These are phyloP conservation scores for Trissonchulus latispiculum DNA, from an alignment of 2,888 invertebrate species.

Conservation along the genomic window DNA sequence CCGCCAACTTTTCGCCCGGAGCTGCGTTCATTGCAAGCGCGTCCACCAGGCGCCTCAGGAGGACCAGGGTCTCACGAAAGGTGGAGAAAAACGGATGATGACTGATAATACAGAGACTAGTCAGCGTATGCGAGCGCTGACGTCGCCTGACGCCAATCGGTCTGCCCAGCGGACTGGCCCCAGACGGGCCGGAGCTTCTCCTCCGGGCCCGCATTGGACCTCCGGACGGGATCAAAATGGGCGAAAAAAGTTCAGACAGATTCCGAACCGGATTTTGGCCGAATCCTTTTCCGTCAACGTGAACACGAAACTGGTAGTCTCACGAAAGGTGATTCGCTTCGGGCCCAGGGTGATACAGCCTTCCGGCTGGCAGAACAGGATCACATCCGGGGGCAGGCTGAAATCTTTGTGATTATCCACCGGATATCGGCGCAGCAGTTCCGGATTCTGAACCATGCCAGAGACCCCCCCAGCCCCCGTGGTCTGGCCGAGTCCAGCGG, in stretches of 20 bases:
- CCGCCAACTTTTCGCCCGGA: constrained; percentile 21
- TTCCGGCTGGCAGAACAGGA: constrained; percentile 98
- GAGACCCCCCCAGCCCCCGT: neutral
- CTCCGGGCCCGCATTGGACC: neutral
- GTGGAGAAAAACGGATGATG: constrained; percentile 99
- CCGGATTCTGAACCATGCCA: constrained; percentile 53
- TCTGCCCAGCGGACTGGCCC: neutral
- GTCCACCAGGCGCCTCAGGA: constrained; percentile 88
- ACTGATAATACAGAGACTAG: constrained; percentile 90
- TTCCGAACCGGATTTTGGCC: constrained; percentile 81
- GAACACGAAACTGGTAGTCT: constrained; percentile 24
- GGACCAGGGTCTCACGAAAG: constrained; percentile 92
- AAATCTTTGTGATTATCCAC: constrained; percentile 63
- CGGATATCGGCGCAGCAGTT: constrained; percentile 63
- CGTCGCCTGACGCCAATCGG: neutral
- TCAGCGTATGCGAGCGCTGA: constrained; percentile 63
- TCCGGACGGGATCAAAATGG: neutral
- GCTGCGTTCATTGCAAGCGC: constrained; percentile 78
- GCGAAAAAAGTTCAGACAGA: constrained; percentile 95
- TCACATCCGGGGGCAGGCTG: constrained; percentile 90
- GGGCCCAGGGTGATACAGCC: constrained; percentile 60
- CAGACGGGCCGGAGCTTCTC: neutral
- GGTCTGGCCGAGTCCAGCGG: neutral
- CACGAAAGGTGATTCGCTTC: constrained; percentile 20
- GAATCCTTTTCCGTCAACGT: constrained; percentile 93